Conservation (phyloP, 2,797 vertebrate genomes). For the Molothrus ater region DNA sequence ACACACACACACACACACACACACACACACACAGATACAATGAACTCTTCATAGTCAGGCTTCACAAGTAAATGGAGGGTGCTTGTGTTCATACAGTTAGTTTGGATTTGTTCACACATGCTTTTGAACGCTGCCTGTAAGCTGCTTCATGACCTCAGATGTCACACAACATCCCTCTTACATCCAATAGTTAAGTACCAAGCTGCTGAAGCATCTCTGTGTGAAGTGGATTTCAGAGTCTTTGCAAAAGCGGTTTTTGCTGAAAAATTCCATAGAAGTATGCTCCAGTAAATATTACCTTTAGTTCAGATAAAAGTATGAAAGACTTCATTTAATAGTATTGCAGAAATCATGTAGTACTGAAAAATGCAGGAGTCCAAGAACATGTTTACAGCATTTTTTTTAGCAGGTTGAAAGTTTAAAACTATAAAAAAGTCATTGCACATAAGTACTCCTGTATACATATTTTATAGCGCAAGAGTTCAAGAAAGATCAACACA, state of each 20-base stretch:
- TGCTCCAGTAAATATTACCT: neutral
- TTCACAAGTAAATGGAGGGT: neutral
- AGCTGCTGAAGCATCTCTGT: neutral
- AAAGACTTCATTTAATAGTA: neutral
- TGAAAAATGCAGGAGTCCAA: neutral
- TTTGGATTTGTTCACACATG: neutral
- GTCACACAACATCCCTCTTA: neutral
- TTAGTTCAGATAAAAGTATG: neutral
- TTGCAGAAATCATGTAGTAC: neutral
- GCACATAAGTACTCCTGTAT: neutral
- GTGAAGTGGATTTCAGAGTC: neutral
- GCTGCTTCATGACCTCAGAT: neutral
- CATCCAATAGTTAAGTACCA: neutral
- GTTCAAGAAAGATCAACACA: neutral
- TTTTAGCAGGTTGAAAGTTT: neutral
- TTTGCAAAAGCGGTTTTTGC: neutral
- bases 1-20: neutral
- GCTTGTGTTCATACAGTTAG: neutral
- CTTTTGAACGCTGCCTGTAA: constrained; percentile 14
- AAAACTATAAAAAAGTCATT: neutral
- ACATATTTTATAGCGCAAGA: neutral
- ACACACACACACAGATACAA: neutral
- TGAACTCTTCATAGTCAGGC: neutral
- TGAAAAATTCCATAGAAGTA: neutral
- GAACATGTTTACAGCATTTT: neutral